Percentiles rank a stretch among this genome's conserved stretches.
Conservation (phyloP, 2,797 vertebrate genomes). For the Botia almorhae region DNA sequence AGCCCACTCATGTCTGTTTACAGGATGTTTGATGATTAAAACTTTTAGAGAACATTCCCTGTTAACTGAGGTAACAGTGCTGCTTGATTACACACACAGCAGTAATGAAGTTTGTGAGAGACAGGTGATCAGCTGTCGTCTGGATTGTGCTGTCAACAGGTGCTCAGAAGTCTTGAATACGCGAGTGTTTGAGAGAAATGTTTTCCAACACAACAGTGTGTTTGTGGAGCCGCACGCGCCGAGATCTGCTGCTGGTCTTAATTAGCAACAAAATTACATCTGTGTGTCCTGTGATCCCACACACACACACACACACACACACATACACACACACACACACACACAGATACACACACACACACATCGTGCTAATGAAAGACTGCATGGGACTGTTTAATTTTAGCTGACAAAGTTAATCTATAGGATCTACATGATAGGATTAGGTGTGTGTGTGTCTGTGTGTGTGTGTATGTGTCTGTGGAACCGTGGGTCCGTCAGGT, state of each 20-base stretch:
- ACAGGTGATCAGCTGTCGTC: too few species aligned
- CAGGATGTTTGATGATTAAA: not conserved
- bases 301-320: not conserved
- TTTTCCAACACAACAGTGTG: not conserved
- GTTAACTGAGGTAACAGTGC: too few species aligned
- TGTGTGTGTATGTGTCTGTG: not conserved
- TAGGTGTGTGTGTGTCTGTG: not conserved
- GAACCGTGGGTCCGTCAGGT: not conserved
- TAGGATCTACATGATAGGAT: too few species aligned
- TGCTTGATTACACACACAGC: too few species aligned
- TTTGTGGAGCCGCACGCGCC: not conserved
- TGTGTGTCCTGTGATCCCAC: slow-evolving; percentile 29
- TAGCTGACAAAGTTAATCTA: too few species aligned
- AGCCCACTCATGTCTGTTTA: too few species aligned
- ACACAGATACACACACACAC: too few species aligned
- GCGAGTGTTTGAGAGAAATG: not conserved
- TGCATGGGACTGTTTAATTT: too few species aligned
- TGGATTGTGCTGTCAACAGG: not conserved
- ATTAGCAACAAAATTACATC: slow-evolving; percentile 55
- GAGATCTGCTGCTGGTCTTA: slow-evolving; percentile 16
- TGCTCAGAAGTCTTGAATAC: not conserved
- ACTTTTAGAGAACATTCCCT: too few species aligned
- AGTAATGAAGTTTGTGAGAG: too few species aligned
- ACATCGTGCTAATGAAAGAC: too few species aligned
- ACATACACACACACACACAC: too few species aligned